Percentiles rank a stretch among this genome's conserved stretches.
Conservation (phyloP, 2,888 invertebrate species). For the Prosapia bicincta region DNA sequence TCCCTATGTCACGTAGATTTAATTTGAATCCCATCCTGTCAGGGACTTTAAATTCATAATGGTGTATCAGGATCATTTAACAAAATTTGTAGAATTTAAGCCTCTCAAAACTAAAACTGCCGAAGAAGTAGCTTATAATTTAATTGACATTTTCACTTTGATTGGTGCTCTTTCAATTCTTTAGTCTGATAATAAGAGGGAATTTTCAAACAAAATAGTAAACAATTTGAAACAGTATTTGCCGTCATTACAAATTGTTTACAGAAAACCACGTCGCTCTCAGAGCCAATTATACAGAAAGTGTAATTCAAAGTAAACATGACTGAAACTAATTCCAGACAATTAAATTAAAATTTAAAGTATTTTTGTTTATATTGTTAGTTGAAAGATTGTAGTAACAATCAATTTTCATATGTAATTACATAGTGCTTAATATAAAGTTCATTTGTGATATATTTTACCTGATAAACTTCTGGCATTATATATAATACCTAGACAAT, state of each 20-base stretch:
- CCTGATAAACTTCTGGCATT: too few relatives aligned
- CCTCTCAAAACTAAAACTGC: constrained; percentile 31
- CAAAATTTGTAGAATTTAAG: not conserved
- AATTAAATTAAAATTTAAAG: too few relatives aligned
- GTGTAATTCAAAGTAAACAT: too few relatives aligned
- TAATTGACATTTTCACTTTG: constrained; percentile 39
- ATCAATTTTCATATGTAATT: too few relatives aligned
- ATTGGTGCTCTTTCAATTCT: constrained; percentile 41
- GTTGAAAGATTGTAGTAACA: too few relatives aligned
- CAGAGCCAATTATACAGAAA: too few relatives aligned
- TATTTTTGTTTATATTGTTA: too few relatives aligned
- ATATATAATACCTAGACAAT: too few relatives aligned
- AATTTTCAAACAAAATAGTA: constrained; percentile 42
- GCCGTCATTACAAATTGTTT: constrained; percentile 38
- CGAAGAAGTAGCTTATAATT: constrained; percentile 39
- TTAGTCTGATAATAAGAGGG: constrained; percentile 41
- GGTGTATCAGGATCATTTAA: not conserved
- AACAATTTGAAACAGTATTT: constrained; percentile 37
- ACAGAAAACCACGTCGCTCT: constrained; percentile 31
- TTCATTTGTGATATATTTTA: too few relatives aligned
- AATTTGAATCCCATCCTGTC: not conserved
- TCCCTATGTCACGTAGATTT: not conserved
- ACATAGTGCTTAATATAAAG: too few relatives aligned
- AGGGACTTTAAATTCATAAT: not conserved
- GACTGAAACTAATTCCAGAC: too few relatives aligned